phyloP scores from a whole-genome alignment of 2,113 vertebrate species.

The Phalacrocorax aristotelis region DNA sequence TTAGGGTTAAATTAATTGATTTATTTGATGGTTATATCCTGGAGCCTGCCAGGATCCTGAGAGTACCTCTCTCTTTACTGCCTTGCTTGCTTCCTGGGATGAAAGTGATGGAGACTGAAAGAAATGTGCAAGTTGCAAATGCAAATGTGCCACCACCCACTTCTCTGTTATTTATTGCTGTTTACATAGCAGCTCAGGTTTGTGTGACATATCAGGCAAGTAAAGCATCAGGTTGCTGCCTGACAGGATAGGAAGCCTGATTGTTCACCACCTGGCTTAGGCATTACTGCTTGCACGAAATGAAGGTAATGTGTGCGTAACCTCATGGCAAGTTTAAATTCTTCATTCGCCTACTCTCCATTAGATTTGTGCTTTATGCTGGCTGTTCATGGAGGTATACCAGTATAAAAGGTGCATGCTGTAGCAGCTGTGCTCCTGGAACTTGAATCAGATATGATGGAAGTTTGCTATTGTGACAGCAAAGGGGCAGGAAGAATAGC shows the following conservation, averaged over 20 bases:
- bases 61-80: neutral
- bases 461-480: neutral
- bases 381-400: neutral
- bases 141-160: neutral
- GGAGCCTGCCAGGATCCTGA: neutral
- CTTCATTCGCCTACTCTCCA: neutral
- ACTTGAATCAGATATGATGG: neutral
- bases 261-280: neutral
- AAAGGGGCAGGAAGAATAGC: neutral
- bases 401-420: neutral
- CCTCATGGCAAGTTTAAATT: neutral
- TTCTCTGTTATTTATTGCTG: constrained; percentile 13
- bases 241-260: neutral
- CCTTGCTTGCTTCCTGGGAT: neutral
- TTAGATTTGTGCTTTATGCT: neutral
- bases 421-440: neutral
- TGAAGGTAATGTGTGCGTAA: neutral
- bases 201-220: neutral
- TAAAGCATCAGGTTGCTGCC: neutral
- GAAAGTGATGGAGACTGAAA: neutral
- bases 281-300: neutral
- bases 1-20: constrained; percentile 40
- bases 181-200: constrained; percentile 19
- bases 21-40: constrained; percentile 17
- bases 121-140: neutral